Evolutionary conservation across 2,888 invertebrate genomes (phyloP), one percentile per base, ranked within the genome.

Genomic region (Drosophila niveifrons): DNA sequence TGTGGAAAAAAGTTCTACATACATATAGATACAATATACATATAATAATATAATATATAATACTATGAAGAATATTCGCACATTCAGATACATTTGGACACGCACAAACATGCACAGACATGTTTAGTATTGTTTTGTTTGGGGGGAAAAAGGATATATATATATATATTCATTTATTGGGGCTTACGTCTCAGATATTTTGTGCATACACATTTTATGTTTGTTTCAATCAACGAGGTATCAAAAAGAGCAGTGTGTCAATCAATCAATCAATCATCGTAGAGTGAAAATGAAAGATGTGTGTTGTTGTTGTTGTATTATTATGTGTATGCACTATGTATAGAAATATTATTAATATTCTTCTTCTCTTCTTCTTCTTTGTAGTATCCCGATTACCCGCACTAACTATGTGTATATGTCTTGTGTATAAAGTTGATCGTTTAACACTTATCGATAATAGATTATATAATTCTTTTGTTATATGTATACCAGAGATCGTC

Each of bases 181-280:
- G 36, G n/a, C 10, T 31, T 31, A 31, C 31, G 31, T 31, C 31
- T 31, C 31, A 36, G 11, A n/a, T 36, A 36, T 36, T n/a, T 4
- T 2, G 43, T 44, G 51, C 64, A 65, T 61, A 66, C 61, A 77
- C 64, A 77, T 75, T 66, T 59, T 15, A 13, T 13, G 0, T 13
- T 36, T 23, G 23, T 23, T 4, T 36, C n/a, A 3, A 31, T 31
- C 31, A n/a, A 36, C 61, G 52, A 80, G 80, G 83, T 78, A 80
- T 62, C 36, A 36, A 75, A 80, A 80, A 80, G 82, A 69, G 63
- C 72, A 46, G n/a, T n/a, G 41, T 63, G 47, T 29, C 9, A 36
- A 36, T 52, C 41, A 53, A 41, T 18, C 23, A 23, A 36, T 43
- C 53, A 34, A 11, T 15, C 13, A 50, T 34, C 53, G 9, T 29